phyloP scores from a whole-genome alignment of 2,888 invertebrate species.

The Drosophila yooni region DNA sequence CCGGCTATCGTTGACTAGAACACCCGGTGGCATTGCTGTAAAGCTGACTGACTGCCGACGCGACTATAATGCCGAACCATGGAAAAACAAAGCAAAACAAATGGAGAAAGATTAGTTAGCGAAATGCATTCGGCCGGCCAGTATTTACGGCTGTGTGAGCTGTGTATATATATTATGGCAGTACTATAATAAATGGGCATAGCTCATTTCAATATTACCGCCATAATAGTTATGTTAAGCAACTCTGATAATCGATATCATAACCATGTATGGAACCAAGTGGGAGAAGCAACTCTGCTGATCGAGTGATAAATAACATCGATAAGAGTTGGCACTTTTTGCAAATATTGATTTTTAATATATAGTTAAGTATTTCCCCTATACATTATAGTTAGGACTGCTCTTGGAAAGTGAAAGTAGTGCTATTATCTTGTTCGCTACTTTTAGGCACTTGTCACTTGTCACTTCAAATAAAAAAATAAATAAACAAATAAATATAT shows the following conservation, averaged over 20 bases:
- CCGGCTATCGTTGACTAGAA: constrained; percentile 84
- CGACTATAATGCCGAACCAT: constrained; percentile 68
- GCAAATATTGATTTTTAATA: neutral
- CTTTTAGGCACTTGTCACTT: neutral
- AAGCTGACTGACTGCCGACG: constrained; percentile 84
- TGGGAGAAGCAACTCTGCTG: neutral
- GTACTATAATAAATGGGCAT: neutral
- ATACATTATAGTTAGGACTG: neutral
- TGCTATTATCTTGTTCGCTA: neutral
- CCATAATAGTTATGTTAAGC: neutral
- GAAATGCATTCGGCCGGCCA: neutral
- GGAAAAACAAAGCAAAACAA: constrained; percentile 1
- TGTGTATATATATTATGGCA: neutral
- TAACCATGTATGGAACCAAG: neutral
- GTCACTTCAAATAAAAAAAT: neutral
- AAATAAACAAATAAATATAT: neutral
- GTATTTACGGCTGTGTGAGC: neutral
- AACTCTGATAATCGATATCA: neutral
- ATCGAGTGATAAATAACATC: neutral
- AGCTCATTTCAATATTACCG: neutral
- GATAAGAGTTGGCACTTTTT: neutral
- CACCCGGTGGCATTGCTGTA: constrained; percentile 84
- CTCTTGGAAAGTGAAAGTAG: neutral
- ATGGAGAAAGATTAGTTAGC: constrained; percentile 16
- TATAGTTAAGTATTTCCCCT: neutral